phyloP scores from a whole-genome alignment of 1,140 invertebrate genomes.

The Venustaconcha ellipsiformis region DNA sequence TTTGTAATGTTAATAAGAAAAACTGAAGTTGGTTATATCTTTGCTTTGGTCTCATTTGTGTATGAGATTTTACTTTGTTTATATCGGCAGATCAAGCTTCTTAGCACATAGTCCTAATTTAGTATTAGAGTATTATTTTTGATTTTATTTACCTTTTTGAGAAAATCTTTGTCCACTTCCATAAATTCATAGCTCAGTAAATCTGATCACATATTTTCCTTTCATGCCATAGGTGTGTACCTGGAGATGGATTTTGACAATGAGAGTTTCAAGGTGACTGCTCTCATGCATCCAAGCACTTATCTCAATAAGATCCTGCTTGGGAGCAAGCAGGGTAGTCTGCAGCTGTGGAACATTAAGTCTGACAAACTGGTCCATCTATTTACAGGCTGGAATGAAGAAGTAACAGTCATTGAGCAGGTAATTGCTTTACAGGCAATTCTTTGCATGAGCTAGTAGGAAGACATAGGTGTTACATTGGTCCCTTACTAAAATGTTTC shows the following conservation, averaged over 20 bases:
- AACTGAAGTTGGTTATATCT: too few relatives aligned
- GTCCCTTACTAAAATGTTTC: not conserved
- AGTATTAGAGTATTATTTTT: too few relatives aligned
- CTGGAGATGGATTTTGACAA: slow-evolving; percentile 75
- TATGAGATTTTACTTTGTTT: too few relatives aligned
- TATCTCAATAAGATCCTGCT: slow-evolving; percentile 97
- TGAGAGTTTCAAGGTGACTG: slow-evolving; percentile 81
- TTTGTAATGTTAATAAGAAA: too few relatives aligned
- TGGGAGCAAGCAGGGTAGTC: slow-evolving; percentile 86
- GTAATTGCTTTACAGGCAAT: slow-evolving; percentile 45
- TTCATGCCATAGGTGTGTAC: slow-evolving; percentile 60
- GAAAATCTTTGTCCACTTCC: not conserved
- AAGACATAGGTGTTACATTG: not conserved
- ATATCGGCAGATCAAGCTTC: too few relatives aligned
- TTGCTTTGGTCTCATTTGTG: too few relatives aligned
- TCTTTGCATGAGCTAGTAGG: not conserved
- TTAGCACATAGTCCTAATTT: too few relatives aligned
- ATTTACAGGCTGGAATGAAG: slow-evolving; percentile 82
- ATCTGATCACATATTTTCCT: not conserved
- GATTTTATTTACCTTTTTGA: not conserved
- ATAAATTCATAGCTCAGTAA: not conserved
- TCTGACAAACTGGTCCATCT: slow-evolving; percentile 82
- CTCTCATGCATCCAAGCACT: slow-evolving; percentile 88
- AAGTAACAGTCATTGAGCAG: slow-evolving; percentile 80
- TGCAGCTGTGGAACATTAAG: slow-evolving; percentile 94